Conservation (phyloP, 2,113 vertebrate genomes). For the Paedocypris sp. region DNA sequence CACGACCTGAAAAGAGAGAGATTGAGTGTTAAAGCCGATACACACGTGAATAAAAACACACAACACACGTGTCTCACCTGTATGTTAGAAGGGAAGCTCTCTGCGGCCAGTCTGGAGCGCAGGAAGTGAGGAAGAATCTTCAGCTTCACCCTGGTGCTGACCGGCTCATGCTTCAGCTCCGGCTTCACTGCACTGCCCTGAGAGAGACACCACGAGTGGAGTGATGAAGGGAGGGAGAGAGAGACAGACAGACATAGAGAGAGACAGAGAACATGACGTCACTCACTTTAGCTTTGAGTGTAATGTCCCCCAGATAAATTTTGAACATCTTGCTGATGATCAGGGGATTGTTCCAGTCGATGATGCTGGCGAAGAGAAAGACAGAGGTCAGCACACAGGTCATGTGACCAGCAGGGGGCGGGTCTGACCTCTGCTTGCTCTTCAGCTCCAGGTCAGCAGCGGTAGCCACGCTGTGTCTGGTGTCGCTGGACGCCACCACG, state of each 20-base stretch:
- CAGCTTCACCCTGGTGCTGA: constrained; percentile 92
- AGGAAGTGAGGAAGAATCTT: constrained; percentile 95
- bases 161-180: constrained; percentile 90
- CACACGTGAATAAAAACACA: too few relatives aligned
- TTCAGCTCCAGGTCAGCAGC: constrained; percentile 92
- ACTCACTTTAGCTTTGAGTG: constrained; percentile 92
- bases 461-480: constrained; percentile 88
- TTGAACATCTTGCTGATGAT: constrained; percentile 97
- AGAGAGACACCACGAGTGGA: too few relatives aligned
- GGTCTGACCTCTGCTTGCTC: constrained; percentile 84
- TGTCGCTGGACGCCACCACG: constrained; percentile 93
- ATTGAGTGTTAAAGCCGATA: background rate
- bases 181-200: constrained; percentile 83
- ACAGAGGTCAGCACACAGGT: background rate
- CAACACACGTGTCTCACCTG: too few relatives aligned
- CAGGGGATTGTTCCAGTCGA: constrained; percentile 94
- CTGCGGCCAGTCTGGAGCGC: constrained; percentile 84
- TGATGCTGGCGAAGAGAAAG: constrained; percentile 68
- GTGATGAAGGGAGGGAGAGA: too few relatives aligned
- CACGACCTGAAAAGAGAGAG: constrained; percentile 68
- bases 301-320: constrained; percentile 94
- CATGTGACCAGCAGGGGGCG: background rate
- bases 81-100: constrained; percentile 92
- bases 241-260: too few relatives aligned
- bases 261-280: too few relatives aligned